Percentiles rank a stretch among this genome's conserved stretches.
These are phyloP conservation scores for Augochlora pura DNA, from an alignment of 1,140 invertebrate genomes.

Conservation along the genomic window DNA sequence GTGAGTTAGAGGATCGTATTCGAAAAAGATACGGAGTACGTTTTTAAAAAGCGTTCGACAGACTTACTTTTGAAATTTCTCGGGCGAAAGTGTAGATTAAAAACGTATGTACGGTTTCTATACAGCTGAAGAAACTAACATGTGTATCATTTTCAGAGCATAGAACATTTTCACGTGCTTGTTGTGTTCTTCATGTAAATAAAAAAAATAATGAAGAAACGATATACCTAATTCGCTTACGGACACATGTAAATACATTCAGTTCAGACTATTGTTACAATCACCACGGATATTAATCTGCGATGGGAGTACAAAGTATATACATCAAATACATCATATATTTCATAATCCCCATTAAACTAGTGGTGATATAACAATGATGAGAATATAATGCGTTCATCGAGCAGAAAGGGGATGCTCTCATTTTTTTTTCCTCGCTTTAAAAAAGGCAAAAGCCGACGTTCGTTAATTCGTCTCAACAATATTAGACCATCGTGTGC, in stretches of 20 bases:
- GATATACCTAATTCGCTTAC: constrained; percentile 41
- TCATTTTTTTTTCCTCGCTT: not conserved
- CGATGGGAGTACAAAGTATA: constrained; percentile 31
- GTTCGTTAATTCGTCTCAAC: constrained; percentile 38
- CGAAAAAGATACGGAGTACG: constrained; percentile 58
- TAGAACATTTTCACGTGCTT: constrained; percentile 22
- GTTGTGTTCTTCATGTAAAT: constrained; percentile 26
- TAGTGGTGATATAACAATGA: constrained; percentile 40
- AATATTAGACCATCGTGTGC: constrained; percentile 55
- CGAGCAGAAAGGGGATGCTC: constrained; percentile 25
- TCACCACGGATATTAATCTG: constrained; percentile 29
- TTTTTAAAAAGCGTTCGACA: constrained; percentile 56
- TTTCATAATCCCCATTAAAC: constrained; percentile 23
- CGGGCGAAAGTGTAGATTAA: constrained; percentile 42
- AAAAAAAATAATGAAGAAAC: constrained; percentile 57
- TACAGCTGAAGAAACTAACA: constrained; percentile 26
- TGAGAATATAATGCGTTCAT: constrained; percentile 27
- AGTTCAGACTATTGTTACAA: constrained; percentile 30
- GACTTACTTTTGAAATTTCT: constrained; percentile 33
- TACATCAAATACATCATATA: not conserved
- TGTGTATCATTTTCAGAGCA: constrained; percentile 9
- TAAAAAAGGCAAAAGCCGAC: constrained; percentile 22
- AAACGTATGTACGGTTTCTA: constrained; percentile 1
- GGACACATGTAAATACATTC: constrained; percentile 21
- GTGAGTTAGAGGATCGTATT: constrained; percentile 50